Base-by-base conservation (phyloP, 2,888 invertebrate species). In the Ecdyonurus torrentis region DNA sequence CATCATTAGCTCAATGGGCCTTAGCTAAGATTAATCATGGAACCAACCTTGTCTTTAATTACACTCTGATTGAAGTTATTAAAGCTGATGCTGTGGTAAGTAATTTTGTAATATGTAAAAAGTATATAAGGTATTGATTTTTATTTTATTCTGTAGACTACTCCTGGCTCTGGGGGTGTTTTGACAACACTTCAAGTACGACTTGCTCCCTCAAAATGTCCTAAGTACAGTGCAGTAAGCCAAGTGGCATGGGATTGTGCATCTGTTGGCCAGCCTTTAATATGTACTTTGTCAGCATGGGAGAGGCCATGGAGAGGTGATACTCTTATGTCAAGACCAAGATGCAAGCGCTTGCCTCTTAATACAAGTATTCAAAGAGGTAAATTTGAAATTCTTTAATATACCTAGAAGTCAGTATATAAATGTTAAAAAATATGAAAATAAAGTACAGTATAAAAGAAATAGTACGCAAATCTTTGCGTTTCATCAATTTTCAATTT, bases 141-240 rank as follows among this genome's bases (percentile, higher is more conserved):
- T 52, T 1, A 23, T 59, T 1, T 25, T 58, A n/a, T 23, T 50
- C 3, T 53, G 2, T 20, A 66, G 66, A 63, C 65, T n/a, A 66
- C 66, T 50, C 65, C 66, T 37, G 66, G 66, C 10, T 66, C 66
- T 24, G 64, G 63, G 25, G 65, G 65, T 1, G 23, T 55, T 1
- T 18, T 64, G 23, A 63, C 66, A 15, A 64, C 63, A 0, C 25
- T 65, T 7, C 61, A 64, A 20, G 25, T 67, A 15, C 60, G 61
- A 50, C 55, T 67, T 22, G 65, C 65, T 10, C 64, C 66, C 7
- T 63, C 66, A 20, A 25, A 64, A 2, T 67, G 66, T 37, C 52
- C 65, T 53, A 67, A 67, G 37, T 58, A 52, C 20, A 62, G 55
- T 10, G 63, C 37, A 10, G 58, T 62, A 10, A 60, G 58, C 23